phyloP scores from a whole-genome alignment of 2,888 invertebrate genomes.

The Cryptus armator region DNA sequence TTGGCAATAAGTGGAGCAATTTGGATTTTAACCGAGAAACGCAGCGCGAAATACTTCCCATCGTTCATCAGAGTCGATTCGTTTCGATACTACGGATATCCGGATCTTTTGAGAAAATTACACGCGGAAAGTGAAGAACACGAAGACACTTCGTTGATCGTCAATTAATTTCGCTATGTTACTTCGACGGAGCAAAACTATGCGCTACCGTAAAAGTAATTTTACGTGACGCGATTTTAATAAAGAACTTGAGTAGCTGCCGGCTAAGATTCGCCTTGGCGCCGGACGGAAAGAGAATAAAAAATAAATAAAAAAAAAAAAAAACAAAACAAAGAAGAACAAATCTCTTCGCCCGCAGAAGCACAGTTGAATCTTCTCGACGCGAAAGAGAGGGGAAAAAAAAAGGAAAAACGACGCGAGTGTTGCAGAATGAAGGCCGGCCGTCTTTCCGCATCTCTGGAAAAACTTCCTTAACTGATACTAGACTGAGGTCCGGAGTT shows the following conservation, averaged over 20 bases:
- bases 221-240: constrained; percentile 68
- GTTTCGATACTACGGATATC: background rate
- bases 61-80: constrained; percentile 58
- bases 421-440: no score
- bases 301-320: constrained; percentile 29
- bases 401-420: no score
- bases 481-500: constrained; percentile 16
- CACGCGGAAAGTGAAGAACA: constrained; percentile 24
- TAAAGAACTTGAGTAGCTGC: constrained; percentile 51
- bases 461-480: constrained; percentile 41
- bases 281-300: constrained; percentile 33
- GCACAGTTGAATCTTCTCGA: no score
- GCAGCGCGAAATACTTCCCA: constrained; percentile 37
- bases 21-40: no score
- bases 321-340: constrained; percentile 2
- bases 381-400: no score
- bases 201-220: constrained; percentile 56
- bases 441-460: constrained; percentile 18
- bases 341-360: constrained; percentile 2
- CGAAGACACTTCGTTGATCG: constrained; percentile 18
- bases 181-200: constrained; percentile 32
- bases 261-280: constrained; percentile 8
- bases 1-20: no score
- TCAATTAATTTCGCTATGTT: constrained; percentile 2
- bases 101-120: constrained; percentile 45